Conservation (phyloP, 1,140 invertebrate species). For the Drosophila triauraria region DNA sequence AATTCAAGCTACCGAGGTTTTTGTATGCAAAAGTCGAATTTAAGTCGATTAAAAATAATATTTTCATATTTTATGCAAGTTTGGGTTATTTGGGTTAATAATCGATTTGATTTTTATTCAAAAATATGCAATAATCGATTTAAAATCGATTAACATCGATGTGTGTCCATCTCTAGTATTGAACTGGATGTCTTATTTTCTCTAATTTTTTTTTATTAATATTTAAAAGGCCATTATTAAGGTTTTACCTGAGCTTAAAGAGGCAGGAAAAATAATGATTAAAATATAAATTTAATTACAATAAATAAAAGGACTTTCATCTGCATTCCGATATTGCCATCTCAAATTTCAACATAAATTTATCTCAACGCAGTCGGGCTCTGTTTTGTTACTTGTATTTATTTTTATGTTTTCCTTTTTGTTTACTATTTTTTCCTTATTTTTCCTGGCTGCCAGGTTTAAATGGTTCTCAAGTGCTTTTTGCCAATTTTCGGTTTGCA, state of each 20-base stretch:
- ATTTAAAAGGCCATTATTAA: too few species aligned
- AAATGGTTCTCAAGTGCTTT: slow-evolving; percentile 54
- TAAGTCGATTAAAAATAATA: not conserved
- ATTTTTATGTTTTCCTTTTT: slow-evolving; percentile 1
- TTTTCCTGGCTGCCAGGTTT: slow-evolving; percentile 18
- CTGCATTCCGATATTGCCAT: not conserved
- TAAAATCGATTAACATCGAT: not conserved
- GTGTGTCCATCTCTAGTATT: not conserved
- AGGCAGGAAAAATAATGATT: not conserved
- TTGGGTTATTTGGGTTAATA: too few species aligned
- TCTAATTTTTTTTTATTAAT: too few species aligned
- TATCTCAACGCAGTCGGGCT: not conserved
- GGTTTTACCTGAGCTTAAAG: too few species aligned
- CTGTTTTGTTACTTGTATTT: slow-evolving; percentile 2
- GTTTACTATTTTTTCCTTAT: not conserved
- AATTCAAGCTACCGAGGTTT: not conserved
- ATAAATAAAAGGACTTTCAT: not conserved
- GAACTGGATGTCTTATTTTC: too few species aligned
- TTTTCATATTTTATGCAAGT: too few species aligned
- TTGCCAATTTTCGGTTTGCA: slow-evolving; percentile 45
- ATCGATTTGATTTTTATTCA: too few species aligned
- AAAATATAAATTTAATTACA: not conserved
- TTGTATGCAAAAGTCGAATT: too few species aligned
- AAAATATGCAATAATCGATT: not conserved
- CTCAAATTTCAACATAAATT: not conserved